phyloP scores from a whole-genome alignment of 2,113 vertebrate species.

The Phrynosoma platyrhinos region DNA sequence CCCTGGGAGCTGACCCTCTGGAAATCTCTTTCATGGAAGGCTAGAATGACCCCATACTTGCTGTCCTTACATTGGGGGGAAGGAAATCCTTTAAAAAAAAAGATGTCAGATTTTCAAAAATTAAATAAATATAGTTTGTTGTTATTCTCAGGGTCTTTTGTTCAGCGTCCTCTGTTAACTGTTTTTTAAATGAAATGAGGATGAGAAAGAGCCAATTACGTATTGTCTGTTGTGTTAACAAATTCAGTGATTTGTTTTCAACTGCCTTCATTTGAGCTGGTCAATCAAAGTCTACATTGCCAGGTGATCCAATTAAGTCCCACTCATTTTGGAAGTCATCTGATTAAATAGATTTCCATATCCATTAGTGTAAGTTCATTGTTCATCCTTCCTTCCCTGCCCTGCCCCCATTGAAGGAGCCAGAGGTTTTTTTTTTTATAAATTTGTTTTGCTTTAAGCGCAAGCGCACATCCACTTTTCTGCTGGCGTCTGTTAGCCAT shows the following conservation, averaged over 20 bases:
- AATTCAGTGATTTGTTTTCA: slow-evolving; percentile 39
- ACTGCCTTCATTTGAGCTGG: not conserved
- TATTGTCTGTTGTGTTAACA: not conserved
- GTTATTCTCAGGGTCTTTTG: too few species aligned
- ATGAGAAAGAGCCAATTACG: slow-evolving; percentile 1
- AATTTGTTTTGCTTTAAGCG: not conserved
- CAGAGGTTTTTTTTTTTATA: not conserved
- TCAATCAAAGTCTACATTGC: not conserved
- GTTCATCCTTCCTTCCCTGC: not conserved
- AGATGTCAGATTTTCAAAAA: too few species aligned
- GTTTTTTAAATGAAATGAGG: too few species aligned
- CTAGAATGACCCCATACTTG: too few species aligned
- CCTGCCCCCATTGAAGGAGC: slow-evolving; percentile 29
- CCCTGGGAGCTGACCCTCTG: too few species aligned
- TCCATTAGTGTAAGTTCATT: slow-evolving; percentile 24
- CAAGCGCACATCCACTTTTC: slow-evolving; percentile 7
- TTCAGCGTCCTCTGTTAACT: too few species aligned
- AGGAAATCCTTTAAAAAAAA: too few species aligned
- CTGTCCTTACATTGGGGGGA: too few species aligned
- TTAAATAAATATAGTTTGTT: too few species aligned
- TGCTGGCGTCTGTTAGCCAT: slow-evolving; percentile 36
- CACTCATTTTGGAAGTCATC: slow-evolving; percentile 58
- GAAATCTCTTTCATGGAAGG: too few species aligned
- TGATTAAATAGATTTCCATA: slow-evolving; percentile 51
- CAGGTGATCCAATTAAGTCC: slow-evolving; percentile 26